A percentile compares a stretch with the other conserved stretches of the same genome.
Conservation (phyloP, 2,888 invertebrate species). For the Plebejus melissa region DNA sequence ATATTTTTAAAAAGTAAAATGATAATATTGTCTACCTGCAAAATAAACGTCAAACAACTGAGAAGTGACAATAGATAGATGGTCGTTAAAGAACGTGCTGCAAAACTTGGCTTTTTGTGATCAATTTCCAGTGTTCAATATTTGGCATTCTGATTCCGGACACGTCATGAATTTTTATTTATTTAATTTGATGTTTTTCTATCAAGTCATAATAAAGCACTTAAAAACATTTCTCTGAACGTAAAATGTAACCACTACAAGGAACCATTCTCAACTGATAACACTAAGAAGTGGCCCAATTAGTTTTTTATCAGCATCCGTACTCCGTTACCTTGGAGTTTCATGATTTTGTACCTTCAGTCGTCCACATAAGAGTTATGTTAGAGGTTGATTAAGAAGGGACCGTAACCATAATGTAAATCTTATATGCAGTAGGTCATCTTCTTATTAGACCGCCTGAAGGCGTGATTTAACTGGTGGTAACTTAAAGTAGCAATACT, state of each 20-base stretch:
- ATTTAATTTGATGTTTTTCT: background rate
- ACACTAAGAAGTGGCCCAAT: conserved; percentile 5
- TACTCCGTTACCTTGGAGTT: background rate
- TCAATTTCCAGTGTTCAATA: too few species aligned
- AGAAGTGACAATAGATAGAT: too few species aligned
- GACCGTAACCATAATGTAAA: background rate
- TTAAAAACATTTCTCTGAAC: background rate
- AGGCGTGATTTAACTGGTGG: too few species aligned
- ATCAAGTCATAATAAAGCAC: background rate
- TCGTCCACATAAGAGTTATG: background rate
- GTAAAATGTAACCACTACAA: background rate
- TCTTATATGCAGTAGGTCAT: background rate
- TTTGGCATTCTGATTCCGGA: too few species aligned
- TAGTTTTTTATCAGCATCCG: background rate
- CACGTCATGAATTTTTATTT: too few species aligned
- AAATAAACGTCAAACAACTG: too few species aligned
- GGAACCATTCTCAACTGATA: conserved; percentile 6
- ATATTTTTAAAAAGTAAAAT: too few species aligned
- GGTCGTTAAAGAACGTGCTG: too few species aligned
- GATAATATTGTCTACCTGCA: too few species aligned
- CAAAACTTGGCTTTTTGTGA: too few species aligned
- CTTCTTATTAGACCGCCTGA: too few species aligned
- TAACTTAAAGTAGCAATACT: too few species aligned
- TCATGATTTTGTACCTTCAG: background rate
- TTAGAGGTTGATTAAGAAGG: background rate